phyloP scores from a whole-genome alignment of 2,888 invertebrate species.

The Sicus ferrugineus region DNA sequence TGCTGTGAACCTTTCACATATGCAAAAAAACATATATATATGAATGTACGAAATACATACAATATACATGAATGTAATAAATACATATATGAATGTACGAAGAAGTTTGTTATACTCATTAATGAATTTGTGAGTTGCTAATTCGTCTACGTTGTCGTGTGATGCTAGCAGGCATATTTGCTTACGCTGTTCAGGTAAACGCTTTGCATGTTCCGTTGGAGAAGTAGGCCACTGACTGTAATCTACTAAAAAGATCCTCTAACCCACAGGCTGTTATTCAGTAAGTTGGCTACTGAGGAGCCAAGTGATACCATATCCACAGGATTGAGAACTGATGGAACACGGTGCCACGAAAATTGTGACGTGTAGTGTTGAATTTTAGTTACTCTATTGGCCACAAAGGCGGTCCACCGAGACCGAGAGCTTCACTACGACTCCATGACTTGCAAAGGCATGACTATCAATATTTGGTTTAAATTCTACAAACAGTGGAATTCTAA shows the following conservation, averaged over 20 bases:
- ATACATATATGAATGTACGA: no score
- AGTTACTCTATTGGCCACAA: constrained; percentile 23
- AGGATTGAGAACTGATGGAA: neutral
- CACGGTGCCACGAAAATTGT: neutral
- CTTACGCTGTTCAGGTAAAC: neutral
- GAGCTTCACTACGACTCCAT: neutral
- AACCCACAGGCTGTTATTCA: neutral
- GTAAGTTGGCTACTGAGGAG: no score
- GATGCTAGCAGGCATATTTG: constrained; percentile 1
- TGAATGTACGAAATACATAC: no score
- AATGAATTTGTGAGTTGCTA: neutral
- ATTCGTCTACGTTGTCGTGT: constrained; percentile 1
- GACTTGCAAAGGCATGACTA: constrained; percentile 10
- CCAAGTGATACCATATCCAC: no score
- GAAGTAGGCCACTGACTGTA: neutral
- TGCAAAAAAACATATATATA: no score
- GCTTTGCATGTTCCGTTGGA: neutral
- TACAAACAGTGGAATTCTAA: constrained; percentile 5
- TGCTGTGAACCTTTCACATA: no score
- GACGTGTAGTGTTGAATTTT: constrained; percentile 21
- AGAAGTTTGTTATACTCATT: no score
- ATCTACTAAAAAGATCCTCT: neutral
- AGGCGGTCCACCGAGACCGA: no score
- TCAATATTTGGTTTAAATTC: neutral
- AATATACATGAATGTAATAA: no score